Percentiles rank a stretch among this genome's conserved stretches.
phyloP scores from a whole-genome alignment of 2,888 invertebrate species.

The Ceriagrion tenellum region DNA sequence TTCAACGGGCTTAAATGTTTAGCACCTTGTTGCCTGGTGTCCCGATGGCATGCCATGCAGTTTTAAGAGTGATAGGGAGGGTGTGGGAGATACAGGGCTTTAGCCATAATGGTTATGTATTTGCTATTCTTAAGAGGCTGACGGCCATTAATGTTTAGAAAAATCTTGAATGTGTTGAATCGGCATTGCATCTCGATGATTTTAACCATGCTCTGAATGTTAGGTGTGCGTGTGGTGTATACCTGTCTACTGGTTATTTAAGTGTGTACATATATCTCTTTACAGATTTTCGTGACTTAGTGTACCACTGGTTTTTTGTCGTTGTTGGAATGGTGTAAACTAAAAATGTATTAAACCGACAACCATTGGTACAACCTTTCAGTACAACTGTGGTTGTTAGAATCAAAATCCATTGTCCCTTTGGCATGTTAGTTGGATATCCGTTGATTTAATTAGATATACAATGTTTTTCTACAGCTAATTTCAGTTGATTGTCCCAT shows the following conservation, averaged over 20 bases:
- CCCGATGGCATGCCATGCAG: constrained; percentile 48
- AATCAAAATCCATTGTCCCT: constrained; percentile 53
- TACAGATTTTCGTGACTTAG: constrained; percentile 59
- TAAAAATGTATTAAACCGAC: constrained; percentile 49
- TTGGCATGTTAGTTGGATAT: constrained; percentile 26
- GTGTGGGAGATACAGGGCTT: constrained; percentile 67
- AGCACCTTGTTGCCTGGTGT: constrained; percentile 64
- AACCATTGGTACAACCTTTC: constrained; percentile 35
- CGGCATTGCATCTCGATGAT: constrained; percentile 64
- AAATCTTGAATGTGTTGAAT: constrained; percentile 66
- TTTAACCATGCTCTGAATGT: constrained; percentile 66
- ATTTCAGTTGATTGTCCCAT: constrained; percentile 24
- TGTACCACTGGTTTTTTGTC: constrained; percentile 62
- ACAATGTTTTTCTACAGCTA: constrained; percentile 13
- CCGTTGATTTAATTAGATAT: constrained; percentile 30
- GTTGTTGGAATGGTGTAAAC: constrained; percentile 62
- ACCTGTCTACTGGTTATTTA: constrained; percentile 64
- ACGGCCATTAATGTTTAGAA: constrained; percentile 60
- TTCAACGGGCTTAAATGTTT: constrained; percentile 63
- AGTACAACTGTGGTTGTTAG: constrained; percentile 51
- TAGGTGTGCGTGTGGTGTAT: constrained; percentile 66
- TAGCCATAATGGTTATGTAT: constrained; percentile 61
- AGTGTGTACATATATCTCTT: constrained; percentile 60
- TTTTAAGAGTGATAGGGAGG: constrained; percentile 63
- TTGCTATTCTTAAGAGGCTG: constrained; percentile 65